Percentiles rank a stretch among this genome's conserved stretches.
phyloP scores from a whole-genome alignment of 92 coral and sea anemone species.

The Virgularia gustaviana region DNA sequence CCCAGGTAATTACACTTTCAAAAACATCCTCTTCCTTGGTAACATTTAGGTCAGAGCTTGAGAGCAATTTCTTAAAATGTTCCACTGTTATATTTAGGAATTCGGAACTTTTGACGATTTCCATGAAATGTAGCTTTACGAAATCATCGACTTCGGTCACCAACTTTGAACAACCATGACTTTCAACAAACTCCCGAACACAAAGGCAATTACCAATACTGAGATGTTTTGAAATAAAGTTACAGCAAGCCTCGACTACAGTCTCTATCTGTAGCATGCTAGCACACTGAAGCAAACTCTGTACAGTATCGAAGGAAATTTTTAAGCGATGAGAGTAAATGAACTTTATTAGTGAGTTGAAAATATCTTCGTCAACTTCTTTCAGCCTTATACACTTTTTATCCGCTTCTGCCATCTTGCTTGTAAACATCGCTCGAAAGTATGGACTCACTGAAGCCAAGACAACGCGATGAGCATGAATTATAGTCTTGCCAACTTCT shows the following conservation, averaged over 20 bases:
- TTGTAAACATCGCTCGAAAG: slow-evolving; percentile 95
- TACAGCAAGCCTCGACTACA: slow-evolving; percentile 91
- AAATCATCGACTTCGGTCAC: slow-evolving; percentile 74
- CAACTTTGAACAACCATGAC: slow-evolving; percentile 79
- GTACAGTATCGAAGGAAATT: slow-evolving; percentile 79
- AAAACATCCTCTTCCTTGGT: slow-evolving; percentile 81
- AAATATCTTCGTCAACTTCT: slow-evolving; percentile 85
- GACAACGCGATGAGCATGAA: slow-evolving; percentile 86
- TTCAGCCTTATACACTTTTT: slow-evolving; percentile 72
- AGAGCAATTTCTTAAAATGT: slow-evolving; percentile 66
- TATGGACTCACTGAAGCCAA: slow-evolving; percentile 89
- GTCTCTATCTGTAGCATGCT: slow-evolving; percentile 83
- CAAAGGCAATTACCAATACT: slow-evolving; percentile 87
- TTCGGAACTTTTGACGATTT: slow-evolving; percentile 64
- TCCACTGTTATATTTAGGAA: slow-evolving; percentile 72
- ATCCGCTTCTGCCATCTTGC: slow-evolving; percentile 75
- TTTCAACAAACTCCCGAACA: slow-evolving; percentile 88
- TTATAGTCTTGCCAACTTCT: slow-evolving; percentile 70
- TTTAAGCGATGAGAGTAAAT: slow-evolving; percentile 83
- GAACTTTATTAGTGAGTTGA: slow-evolving; percentile 66
- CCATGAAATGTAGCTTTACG: slow-evolving; percentile 65
- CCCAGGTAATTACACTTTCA: slow-evolving; percentile 84
- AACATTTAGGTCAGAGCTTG: slow-evolving; percentile 70
- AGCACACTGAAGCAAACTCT: slow-evolving; percentile 80
- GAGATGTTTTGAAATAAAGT: slow-evolving; percentile 83